Evolutionary conservation across 2,797 vertebrate species (phyloP).

Genomic region (Pseudochirops corinnae): DNA sequence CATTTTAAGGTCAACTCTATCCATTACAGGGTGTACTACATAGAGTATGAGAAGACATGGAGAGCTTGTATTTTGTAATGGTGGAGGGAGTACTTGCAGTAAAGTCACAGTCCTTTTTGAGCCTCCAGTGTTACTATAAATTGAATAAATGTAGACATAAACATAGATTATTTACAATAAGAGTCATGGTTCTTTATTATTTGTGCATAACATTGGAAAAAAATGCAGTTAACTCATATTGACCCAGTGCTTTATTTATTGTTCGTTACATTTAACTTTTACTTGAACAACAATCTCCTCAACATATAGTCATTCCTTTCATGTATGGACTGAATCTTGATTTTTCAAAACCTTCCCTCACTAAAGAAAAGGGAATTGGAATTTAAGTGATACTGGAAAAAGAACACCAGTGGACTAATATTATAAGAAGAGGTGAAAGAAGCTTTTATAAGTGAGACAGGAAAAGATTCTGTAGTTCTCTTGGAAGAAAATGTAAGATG

Average conservation of each 20-base stretch:
- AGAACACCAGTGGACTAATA: neutral
- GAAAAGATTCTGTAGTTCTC: conserved; percentile 26
- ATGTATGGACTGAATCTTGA: neutral
- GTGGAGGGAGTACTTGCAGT: neutral
- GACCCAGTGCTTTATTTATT: neutral
- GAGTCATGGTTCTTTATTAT: neutral
- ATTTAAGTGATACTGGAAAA: conserved; percentile 23
- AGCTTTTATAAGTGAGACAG: conserved; percentile 2
- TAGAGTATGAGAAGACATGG: neutral
- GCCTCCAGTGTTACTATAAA: neutral
- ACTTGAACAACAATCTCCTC: neutral
- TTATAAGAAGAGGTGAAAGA: conserved; percentile 8
- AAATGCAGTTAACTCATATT: neutral
- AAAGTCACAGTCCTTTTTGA: neutral
- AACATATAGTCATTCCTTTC: neutral
- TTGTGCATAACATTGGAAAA: neutral
- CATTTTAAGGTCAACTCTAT: neutral
- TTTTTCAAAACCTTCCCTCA: conserved; percentile 5
- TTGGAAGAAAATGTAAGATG: conserved; percentile 17
- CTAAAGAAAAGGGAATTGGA: conserved; percentile 43
- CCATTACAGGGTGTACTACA: neutral
- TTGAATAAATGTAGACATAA: neutral
- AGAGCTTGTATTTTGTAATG: neutral
- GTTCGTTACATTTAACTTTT: neutral
- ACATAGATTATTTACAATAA: neutral